These are phyloP conservation scores for Cheirogaleus medius DNA, from an alignment of 2,113 vertebrate genomes.

Conservation along the genomic window DNA sequence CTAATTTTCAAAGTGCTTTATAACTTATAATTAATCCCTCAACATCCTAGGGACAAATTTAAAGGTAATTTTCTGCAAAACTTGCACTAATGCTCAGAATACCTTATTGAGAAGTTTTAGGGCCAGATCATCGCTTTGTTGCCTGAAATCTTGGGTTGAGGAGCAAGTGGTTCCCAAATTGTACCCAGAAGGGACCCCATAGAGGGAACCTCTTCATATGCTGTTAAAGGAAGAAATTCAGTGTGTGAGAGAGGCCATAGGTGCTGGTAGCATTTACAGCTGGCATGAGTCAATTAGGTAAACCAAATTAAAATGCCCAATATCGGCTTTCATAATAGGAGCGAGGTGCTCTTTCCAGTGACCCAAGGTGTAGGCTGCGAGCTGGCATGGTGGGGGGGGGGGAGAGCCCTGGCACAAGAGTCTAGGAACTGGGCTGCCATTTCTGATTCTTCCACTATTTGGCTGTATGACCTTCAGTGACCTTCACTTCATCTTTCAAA, in stretches of 20 bases:
- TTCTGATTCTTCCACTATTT: not conserved
- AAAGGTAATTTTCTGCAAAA: constrained; percentile 32
- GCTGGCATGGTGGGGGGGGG: fast-evolving
- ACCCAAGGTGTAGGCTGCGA: too few relatives aligned
- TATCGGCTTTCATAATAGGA: not conserved
- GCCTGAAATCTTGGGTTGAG: not conserved
- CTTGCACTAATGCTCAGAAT: not conserved
- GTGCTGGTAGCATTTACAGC: not conserved
- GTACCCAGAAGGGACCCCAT: not conserved
- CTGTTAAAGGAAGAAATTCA: not conserved
- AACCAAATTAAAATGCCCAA: not conserved
- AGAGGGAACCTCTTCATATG: not conserved
- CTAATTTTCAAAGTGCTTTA: constrained; percentile 47
- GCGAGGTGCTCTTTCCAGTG: not conserved
- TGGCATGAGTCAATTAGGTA: not conserved
- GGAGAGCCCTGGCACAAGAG: not conserved
- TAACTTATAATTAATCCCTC: constrained; percentile 29
- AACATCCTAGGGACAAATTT: not conserved
- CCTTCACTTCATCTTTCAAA: not conserved
- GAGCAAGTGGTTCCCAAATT: not conserved
- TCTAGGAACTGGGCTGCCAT: not conserved
- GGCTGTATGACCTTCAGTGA: not conserved
- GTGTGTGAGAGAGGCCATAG: not conserved
- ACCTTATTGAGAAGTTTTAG: not conserved
- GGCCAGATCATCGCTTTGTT: not conserved